phyloP scores from a whole-genome alignment of 2,113 vertebrate genomes.

The Origma solitaria region DNA sequence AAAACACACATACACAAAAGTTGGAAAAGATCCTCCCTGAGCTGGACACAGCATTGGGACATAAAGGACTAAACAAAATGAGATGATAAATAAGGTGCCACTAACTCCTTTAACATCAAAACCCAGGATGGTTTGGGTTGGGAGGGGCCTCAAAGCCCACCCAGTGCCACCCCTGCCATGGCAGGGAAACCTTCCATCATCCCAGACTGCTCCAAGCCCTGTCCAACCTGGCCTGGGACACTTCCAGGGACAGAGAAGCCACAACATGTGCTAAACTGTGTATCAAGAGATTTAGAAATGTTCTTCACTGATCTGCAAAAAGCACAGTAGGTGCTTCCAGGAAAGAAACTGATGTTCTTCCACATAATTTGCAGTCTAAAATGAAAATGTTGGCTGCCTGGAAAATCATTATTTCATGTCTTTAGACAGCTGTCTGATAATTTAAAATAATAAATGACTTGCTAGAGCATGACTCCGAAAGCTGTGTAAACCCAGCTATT shows the following conservation, averaged over 20 bases:
- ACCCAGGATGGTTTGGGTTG: not conserved
- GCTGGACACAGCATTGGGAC: not conserved
- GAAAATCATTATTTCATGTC: not conserved
- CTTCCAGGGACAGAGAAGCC: not conserved
- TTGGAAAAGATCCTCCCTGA: not conserved
- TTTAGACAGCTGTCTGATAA: not conserved
- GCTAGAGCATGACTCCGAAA: not conserved
- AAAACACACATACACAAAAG: not conserved
- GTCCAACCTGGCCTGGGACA: not conserved
- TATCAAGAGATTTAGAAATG: not conserved
- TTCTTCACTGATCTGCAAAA: not conserved
- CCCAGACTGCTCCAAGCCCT: not conserved
- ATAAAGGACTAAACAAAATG: not conserved
- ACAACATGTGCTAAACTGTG: not conserved
- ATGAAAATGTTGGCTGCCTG: not conserved
- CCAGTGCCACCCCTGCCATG: not conserved
- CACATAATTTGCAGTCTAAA: not conserved
- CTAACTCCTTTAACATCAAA: not conserved
- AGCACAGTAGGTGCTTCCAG: not conserved
- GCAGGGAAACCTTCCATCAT: not conserved
- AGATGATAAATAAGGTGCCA: not conserved
- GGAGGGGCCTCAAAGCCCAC: accelerated
- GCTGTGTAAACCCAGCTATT: not conserved
- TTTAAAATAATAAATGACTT: not conserved
- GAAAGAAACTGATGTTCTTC: not conserved